Conservation (phyloP, 64 coral and sea anemone species). For the Stylophora pistillata region DNA sequence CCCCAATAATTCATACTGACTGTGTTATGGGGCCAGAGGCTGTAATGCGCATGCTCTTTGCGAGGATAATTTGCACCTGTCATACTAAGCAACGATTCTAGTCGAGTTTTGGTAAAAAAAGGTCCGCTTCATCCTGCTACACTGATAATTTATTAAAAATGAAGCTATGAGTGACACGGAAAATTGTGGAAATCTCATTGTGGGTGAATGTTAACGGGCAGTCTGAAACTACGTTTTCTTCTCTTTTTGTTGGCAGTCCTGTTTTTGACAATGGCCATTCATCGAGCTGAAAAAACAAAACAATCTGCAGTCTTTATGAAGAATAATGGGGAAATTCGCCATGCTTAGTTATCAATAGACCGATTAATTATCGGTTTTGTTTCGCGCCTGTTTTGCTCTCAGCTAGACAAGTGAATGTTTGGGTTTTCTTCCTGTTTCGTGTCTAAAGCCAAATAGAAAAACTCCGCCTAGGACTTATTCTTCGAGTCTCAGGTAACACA, state of each 20-base stretch:
- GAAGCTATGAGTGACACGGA: not conserved
- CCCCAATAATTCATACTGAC: conserved; percentile 47
- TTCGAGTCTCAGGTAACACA: not conserved
- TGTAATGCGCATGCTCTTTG: conserved; percentile 20
- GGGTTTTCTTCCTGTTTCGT: conserved; percentile 17
- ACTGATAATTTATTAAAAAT: not conserved
- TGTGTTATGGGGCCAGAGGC: conserved; percentile 1
- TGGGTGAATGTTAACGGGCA: not conserved
- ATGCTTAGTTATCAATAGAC: conserved; percentile 35
- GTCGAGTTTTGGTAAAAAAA: not conserved
- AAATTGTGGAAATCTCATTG: not conserved
- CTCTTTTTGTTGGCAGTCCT: conserved; percentile 20
- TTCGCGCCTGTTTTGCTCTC: conserved; percentile 34
- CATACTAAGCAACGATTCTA: conserved; percentile 43
- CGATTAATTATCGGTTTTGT: conserved; percentile 49
- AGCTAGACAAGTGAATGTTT: conserved; percentile 32
- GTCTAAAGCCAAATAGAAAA: conserved; percentile 4
- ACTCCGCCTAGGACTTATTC: not conserved
- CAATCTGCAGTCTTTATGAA: conserved; percentile 15
- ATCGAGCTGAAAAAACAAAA: conserved; percentile 18
- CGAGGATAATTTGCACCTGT: conserved; percentile 33
- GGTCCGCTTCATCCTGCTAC: not conserved
- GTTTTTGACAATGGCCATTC: conserved; percentile 33
- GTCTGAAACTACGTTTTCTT: not conserved
- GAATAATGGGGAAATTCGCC: conserved; percentile 39